Conservation (phyloP, 2,113 vertebrate genomes). For the Camelus dromedarius region DNA sequence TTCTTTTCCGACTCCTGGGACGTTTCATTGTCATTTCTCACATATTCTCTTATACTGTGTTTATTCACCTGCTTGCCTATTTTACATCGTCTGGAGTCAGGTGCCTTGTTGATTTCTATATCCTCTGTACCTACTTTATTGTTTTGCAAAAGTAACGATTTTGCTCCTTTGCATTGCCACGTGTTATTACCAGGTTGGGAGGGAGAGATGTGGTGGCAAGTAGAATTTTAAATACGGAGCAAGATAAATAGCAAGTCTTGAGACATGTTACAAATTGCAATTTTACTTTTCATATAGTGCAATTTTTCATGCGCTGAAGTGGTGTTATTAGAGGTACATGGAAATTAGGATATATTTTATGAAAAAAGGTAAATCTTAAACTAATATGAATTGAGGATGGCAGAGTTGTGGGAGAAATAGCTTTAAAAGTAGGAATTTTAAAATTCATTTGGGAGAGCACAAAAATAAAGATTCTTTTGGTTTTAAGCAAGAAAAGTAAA, state of each 20-base stretch:
- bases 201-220: not conserved
- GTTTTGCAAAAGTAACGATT: not conserved
- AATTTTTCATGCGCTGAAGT: not conserved
- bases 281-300: not conserved
- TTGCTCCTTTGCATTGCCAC: not conserved
- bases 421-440: not conserved
- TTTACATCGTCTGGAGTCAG: not conserved
- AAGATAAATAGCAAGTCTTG: not conserved
- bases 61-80: not conserved
- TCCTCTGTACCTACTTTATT: not conserved
- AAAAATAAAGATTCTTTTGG: not conserved
- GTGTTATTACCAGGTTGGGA: not conserved
- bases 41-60: not conserved
- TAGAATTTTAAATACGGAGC: not conserved
- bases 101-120: not conserved
- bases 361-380: not conserved
- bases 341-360: not conserved
- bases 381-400: not conserved
- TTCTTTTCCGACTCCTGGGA: not conserved
- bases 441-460: not conserved
- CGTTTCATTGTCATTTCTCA: not conserved
- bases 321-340: not conserved
- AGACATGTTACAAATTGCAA: not conserved
- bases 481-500: not conserved
- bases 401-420: not conserved